Conservation (phyloP, 1,140 invertebrate genomes). For the Calliphora vicina region DNA sequence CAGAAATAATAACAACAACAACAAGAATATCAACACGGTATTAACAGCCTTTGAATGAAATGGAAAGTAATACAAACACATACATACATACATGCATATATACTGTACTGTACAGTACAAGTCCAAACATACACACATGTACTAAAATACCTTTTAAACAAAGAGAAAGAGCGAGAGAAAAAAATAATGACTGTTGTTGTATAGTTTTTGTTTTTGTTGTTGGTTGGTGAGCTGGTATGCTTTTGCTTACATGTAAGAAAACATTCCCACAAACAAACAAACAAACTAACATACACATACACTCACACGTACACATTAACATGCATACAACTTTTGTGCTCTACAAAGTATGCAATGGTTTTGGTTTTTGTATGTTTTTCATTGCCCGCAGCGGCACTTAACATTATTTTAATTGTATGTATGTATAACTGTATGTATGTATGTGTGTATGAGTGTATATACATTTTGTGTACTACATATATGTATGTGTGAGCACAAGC, state of each 20-base stretch:
- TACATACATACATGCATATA: not conserved
- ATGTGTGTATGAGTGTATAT: not conserved
- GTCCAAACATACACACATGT: not conserved
- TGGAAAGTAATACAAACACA: not conserved
- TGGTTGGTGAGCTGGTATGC: not conserved
- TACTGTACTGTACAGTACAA: too few species aligned
- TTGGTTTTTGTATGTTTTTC: constrained; percentile 19
- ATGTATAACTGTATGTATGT: not conserved
- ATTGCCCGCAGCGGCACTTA: constrained; percentile 26
- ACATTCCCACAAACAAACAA: not conserved
- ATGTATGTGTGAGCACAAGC: not conserved
- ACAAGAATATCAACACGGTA: not conserved
- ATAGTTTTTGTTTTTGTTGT: not conserved
- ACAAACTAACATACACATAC: too few species aligned
- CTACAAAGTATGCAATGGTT: constrained; percentile 22
- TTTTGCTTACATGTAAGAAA: not conserved
- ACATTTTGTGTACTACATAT: not conserved
- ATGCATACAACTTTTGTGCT: constrained; percentile 13
- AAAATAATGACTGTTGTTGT: not conserved
- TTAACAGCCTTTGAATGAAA: not conserved
- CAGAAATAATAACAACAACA: too few species aligned
- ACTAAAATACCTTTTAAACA: not conserved
- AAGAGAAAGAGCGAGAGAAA: not conserved
- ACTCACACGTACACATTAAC: not conserved
- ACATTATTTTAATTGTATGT: constrained; percentile 35